Conservation (phyloP, 2,113 vertebrate genomes). For the Pardalotus punctatus region DNA sequence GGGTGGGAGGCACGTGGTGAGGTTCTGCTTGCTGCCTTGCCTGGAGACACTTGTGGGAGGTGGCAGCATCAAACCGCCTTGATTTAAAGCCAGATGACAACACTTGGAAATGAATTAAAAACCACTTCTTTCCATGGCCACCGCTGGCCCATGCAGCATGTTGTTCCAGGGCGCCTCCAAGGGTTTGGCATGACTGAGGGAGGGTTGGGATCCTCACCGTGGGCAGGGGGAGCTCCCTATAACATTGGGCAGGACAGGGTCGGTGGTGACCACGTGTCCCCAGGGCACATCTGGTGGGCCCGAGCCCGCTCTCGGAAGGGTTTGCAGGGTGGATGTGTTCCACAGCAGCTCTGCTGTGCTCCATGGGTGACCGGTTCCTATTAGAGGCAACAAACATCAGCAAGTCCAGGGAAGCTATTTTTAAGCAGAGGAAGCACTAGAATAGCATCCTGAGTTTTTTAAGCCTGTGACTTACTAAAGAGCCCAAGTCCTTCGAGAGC, state of each 20-base stretch:
- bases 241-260: not conserved
- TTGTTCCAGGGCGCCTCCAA: not conserved
- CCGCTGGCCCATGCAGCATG: not conserved
- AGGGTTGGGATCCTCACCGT: not conserved
- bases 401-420: slow-evolving; percentile 62
- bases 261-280: not conserved
- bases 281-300: not conserved
- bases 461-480: slow-evolving; percentile 61
- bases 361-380: slow-evolving; percentile 57
- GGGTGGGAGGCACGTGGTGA: not conserved
- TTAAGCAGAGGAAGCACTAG: slow-evolving; percentile 69
- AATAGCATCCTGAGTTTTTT: slow-evolving; percentile 69
- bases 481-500: slow-evolving; percentile 53
- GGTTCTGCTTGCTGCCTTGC: not conserved
- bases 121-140: slow-evolving; percentile 44
- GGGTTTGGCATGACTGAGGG: not conserved
- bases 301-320: accelerated
- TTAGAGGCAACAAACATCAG: slow-evolving; percentile 65
- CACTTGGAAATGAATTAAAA: slow-evolving; percentile 52
- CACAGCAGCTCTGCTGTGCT: slow-evolving; percentile 22
- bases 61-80: slow-evolving; percentile 7
- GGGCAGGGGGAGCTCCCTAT: not conserved
- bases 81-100: slow-evolving; percentile 65
- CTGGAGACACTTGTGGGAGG: slow-evolving; percentile 48
- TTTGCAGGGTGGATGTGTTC: slow-evolving; percentile 14